Conservation (phyloP, 2,888 invertebrate genomes). For the Heteromurus nitidus region DNA sequence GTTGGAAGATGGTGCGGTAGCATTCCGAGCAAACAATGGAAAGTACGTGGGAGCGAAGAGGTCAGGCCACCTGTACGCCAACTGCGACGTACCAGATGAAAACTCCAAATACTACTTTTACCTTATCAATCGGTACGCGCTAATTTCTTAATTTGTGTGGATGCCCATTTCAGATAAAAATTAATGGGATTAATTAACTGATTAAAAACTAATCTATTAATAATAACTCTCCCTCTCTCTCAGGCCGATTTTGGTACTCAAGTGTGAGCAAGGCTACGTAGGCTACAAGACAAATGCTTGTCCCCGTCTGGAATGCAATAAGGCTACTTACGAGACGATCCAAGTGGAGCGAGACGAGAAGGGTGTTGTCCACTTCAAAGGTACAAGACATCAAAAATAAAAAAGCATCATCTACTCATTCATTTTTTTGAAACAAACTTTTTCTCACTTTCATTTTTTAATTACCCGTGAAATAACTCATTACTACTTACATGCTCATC, state of each 20-base stretch:
- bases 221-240: neutral
- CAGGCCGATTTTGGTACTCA: slow-evolving; percentile 93
- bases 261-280: slow-evolving; percentile 97
- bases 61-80: slow-evolving; percentile 94
- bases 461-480: slow-evolving; percentile 20
- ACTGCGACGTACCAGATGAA: slow-evolving; percentile 87
- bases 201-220: neutral
- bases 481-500: too few relatives aligned
- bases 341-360: slow-evolving; percentile 91
- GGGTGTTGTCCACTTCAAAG: slow-evolving; percentile 93
- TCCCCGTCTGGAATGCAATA: slow-evolving; percentile 93
- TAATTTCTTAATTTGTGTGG: neutral
- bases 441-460: slow-evolving; percentile 25
- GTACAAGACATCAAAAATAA: slow-evolving; percentile 76
- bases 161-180: neutral
- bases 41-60: slow-evolving; percentile 95
- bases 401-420: neutral
- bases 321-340: slow-evolving; percentile 94
- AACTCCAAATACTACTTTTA: slow-evolving; percentile 96
- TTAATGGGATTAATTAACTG: slow-evolving; percentile 5
- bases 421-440: slow-evolving; percentile 18
- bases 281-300: slow-evolving; percentile 88
- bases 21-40: slow-evolving; percentile 95
- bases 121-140: slow-evolving; percentile 86
- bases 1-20: slow-evolving; percentile 93